Conservation (phyloP, 2,113 vertebrate species). For the Suricata suricatta region DNA sequence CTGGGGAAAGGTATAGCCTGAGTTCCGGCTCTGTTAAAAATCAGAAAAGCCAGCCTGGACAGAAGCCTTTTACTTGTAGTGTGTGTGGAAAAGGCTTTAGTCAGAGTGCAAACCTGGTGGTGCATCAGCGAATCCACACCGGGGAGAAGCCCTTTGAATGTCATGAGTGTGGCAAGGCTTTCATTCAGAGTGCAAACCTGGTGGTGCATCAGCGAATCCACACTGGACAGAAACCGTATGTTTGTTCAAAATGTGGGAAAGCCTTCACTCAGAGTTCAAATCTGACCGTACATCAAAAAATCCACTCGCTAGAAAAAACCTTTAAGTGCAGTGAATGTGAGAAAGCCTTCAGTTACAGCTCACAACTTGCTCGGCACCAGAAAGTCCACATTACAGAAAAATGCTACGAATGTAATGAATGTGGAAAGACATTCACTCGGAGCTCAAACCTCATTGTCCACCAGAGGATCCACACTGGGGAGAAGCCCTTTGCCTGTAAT, state of each 20-base stretch:
- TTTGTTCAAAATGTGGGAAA: slow-evolving; percentile 76
- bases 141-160: slow-evolving; percentile 78
- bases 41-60: slow-evolving; percentile 56
- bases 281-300: slow-evolving; percentile 77
- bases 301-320: slow-evolving; percentile 74
- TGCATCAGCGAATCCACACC: slow-evolving; percentile 75
- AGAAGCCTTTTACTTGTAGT: slow-evolving; percentile 65
- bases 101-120: slow-evolving; percentile 76
- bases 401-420: slow-evolving; percentile 75
- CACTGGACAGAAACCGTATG: slow-evolving; percentile 75
- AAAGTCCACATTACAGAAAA: slow-evolving; percentile 79
- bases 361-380: slow-evolving; percentile 76
- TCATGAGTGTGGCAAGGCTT: slow-evolving; percentile 75
- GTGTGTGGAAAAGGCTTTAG: slow-evolving; percentile 78
- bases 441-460: slow-evolving; percentile 80
- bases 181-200: slow-evolving; percentile 77
- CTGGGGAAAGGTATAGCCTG: neutral
- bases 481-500: slow-evolving; percentile 78
- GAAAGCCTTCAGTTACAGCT: slow-evolving; percentile 78
- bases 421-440: slow-evolving; percentile 79
- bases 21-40: slow-evolving; percentile 42
- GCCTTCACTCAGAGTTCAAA: slow-evolving; percentile 79
- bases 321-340: slow-evolving; percentile 77
- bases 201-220: slow-evolving; percentile 77
- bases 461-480: slow-evolving; percentile 79